Evolutionary conservation across 2,113 vertebrate species (phyloP).

Genomic region (Colinus virginianus): DNA sequence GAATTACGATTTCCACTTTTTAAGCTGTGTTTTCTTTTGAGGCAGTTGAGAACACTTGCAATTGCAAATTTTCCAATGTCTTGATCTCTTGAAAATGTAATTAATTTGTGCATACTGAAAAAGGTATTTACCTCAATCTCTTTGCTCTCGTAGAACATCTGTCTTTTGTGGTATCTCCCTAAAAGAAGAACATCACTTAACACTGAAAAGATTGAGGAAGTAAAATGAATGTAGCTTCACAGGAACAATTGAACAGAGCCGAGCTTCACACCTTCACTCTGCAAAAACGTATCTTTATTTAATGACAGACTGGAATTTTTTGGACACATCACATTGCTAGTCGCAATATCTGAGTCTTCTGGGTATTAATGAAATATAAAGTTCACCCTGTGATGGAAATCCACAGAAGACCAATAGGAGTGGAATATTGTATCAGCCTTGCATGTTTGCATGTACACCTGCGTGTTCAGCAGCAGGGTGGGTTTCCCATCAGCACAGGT

Average conservation of each 20-base stretch:
- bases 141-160: neutral
- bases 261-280: neutral
- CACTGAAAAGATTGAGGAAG: neutral
- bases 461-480: neutral
- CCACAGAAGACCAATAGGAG: neutral
- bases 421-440: neutral
- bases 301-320: neutral
- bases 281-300: neutral
- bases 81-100: neutral
- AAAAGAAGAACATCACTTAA: neutral
- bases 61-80: neutral
- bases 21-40: neutral
- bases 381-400: neutral
- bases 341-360: neutral
- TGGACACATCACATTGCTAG: neutral
- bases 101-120: neutral
- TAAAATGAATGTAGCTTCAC: neutral
- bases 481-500: neutral
- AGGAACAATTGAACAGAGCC: neutral
- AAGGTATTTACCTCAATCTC: neutral
- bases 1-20: neutral
- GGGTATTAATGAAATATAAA: neutral
- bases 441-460: accelerated
- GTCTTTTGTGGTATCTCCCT: neutral
- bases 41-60: neutral